These are phyloP conservation scores for Clarias pachynema DNA, from an alignment of 2,797 vertebrate species.

Conservation along the genomic window DNA sequence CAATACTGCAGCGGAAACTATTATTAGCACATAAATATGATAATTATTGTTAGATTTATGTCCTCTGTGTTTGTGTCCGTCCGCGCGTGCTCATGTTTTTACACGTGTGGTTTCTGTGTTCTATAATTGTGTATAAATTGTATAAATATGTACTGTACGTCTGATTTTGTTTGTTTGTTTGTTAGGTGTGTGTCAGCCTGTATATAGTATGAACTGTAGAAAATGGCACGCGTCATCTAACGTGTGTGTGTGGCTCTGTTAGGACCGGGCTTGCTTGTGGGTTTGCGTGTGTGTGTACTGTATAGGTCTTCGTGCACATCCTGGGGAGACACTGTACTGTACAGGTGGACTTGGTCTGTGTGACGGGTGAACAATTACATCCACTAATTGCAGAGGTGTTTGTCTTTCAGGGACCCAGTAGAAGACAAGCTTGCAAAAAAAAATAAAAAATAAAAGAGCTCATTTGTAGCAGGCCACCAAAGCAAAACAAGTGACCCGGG, in stretches of 20 bases:
- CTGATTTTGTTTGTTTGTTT: neutral
- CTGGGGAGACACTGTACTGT: conserved; percentile 54
- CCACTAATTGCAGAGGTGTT: conserved; percentile 61
- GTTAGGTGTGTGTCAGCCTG: neutral
- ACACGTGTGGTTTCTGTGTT: neutral
- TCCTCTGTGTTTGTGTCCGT: neutral
- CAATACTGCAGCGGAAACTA: neutral
- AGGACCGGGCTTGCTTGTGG: neutral
- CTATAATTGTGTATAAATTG: neutral
- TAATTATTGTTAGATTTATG: neutral
- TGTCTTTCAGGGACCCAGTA: conserved; percentile 53
- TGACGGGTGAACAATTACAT: conserved; percentile 53
- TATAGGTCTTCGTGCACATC: conserved; percentile 4
- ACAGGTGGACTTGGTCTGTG: conserved; percentile 60
- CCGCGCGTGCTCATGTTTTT: neutral
- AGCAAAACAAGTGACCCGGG: conserved; percentile 62
- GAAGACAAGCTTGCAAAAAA: conserved; percentile 35
- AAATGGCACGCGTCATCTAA: too few species aligned
- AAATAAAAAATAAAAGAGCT: conserved; percentile 31
- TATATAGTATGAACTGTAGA: neutral
- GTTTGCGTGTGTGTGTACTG: neutral
- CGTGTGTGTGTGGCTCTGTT: neutral
- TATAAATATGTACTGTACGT: neutral
- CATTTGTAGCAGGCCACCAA: conserved; percentile 59
- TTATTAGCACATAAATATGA: neutral